A percentile compares a stretch with the other conserved stretches of the same genome.
These are phyloP conservation scores for Bos taurus DNA, from an alignment of 2,113 vertebrate species.

Conservation along the genomic window ARS-UCD2.0 NC_037345.1:32954501-32955000, in stretches of 20 bases:
- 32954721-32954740: no score
- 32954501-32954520: slow-evolving; percentile 14
- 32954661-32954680: not conserved
- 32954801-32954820: not conserved
- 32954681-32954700: not conserved
- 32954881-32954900: not conserved
- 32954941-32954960: not conserved
- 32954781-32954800: not conserved
- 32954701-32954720: not conserved
- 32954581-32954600: slow-evolving; percentile 41
- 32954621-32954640: slow-evolving; percentile 38
- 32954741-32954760: not conserved
- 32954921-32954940: not conserved
- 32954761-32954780: not conserved
- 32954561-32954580: slow-evolving; percentile 46
- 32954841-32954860: not conserved
- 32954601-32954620: slow-evolving; percentile 62
- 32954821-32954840: not conserved
- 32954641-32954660: slow-evolving; percentile 44
- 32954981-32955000: not conserved
- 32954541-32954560: slow-evolving; percentile 50
- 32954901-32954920: not conserved
- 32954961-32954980: not conserved
- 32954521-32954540: not conserved
- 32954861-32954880: not conserved